A percentile compares a stretch with the other conserved stretches of the same genome.
phyloP scores from a whole-genome alignment of 1,140 invertebrate species.

The Conopomorpha cramerella region DNA sequence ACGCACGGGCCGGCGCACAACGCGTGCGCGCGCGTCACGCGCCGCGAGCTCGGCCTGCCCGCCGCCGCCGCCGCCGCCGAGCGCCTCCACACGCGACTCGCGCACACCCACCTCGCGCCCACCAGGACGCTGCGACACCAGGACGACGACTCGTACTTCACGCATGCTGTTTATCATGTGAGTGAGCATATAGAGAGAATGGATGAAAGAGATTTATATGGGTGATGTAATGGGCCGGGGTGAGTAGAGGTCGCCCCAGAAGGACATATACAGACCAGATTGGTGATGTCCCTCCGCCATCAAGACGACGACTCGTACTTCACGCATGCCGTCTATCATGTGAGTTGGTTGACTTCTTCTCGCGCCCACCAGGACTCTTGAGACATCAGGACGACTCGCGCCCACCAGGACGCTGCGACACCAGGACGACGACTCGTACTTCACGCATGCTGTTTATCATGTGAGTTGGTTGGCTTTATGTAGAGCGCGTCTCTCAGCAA shows the following conservation, averaged over 20 bases:
- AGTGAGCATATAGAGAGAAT: conserved; percentile 8
- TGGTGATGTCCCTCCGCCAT: too few relatives aligned
- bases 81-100: conserved; percentile 77
- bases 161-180: conserved; percentile 65
- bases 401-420: conserved; percentile 68
- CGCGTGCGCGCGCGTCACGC: conserved; percentile 66
- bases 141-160: conserved; percentile 83
- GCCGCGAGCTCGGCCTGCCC: conserved; percentile 70
- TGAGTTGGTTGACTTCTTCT: too few relatives aligned
- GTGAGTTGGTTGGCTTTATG: too few relatives aligned
- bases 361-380: conserved; percentile 69
- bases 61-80: conserved; percentile 62
- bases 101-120: conserved; percentile 90
- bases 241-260: too few relatives aligned
- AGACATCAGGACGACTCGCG: conserved; percentile 71
- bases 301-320: too few relatives aligned
- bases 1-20: conserved; percentile 71
- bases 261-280: too few relatives aligned
- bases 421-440: not conserved
- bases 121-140: conserved; percentile 78
- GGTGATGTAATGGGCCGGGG: too few relatives aligned
- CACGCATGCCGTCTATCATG: not conserved
- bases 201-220: conserved; percentile 16
- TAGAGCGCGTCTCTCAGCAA: too few relatives aligned
- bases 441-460: not conserved